Evolutionary conservation across 2,888 invertebrate species (phyloP), one percentile per base, ranked within the genome.

Genomic region (Zhuqinia jingwanae): DNA sequence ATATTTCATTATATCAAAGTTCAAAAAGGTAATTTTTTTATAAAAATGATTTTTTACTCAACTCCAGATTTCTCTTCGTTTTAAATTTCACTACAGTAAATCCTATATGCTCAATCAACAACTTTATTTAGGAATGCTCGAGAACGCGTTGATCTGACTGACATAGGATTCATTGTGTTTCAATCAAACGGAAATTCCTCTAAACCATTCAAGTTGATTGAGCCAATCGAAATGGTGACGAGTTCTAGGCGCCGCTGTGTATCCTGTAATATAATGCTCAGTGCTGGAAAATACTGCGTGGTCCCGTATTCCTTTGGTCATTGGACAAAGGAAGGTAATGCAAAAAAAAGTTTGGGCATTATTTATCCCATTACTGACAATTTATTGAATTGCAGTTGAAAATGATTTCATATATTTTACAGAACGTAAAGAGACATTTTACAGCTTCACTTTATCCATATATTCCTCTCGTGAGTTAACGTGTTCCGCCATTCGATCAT

Each of bases 281-380:
- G 63, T 11, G 13, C 63, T 2, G 88, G 88, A 30, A 63, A n/a
- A 8, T 85, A 85, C 53, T 73, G 42, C n/a, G 42, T 88, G 8
- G n/a, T 88, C 1, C 88, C 88, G 5, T 60, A 85, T 63, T 84
- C 88, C 0, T 88, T 88, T 78, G 73, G 82, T 3, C 85, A 88
- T 60, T 88, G 85, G 85, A 77, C 88, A 17, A 20, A n/a, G 15
- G 27, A 85, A 17, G 78, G 70, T 78, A 60, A 17, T n/a, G n/a
- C n/a, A n/a, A n/a, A n/a, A n/a, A n/a, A n/a, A n/a, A n/a, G n/a
- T n/a, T n/a, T n/a, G n/a, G n/a, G n/a, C n/a, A 3, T 45, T 15
- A 80, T 22, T 8, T 5, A 27, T 70, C 10, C 42, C 36, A 20
- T 17, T 11, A 15, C 45, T 47, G 5, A 47, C n/a, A 20, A 8